Conservation (phyloP, 2,888 invertebrate species). For the Drepana falcataria region DNA sequence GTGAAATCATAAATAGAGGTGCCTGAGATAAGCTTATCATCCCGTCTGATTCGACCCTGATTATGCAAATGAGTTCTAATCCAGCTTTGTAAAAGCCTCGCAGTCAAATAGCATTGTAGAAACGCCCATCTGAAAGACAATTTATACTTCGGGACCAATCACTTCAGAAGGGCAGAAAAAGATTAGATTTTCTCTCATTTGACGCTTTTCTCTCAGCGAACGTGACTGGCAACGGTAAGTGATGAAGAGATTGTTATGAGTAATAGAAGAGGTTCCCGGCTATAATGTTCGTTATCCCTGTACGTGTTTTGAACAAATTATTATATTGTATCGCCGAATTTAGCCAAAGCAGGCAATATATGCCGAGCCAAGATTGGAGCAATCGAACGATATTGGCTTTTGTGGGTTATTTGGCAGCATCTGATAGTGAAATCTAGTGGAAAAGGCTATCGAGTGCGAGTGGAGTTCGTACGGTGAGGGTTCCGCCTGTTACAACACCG, state of each 20-base stretch:
- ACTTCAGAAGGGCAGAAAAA: conserved; percentile 52
- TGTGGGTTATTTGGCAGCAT: conserved; percentile 16
- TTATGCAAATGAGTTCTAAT: conserved; percentile 62
- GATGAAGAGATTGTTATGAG: conserved; percentile 52
- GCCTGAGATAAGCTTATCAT: conserved; percentile 30
- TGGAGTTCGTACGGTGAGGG: background rate
- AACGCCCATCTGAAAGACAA: conserved; percentile 42
- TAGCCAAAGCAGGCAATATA: conserved; percentile 23
- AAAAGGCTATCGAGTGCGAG: background rate
- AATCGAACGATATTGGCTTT: conserved; percentile 22
- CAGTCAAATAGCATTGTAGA: conserved; percentile 50
- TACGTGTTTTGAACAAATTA: conserved; percentile 55
- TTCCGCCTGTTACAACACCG: background rate
- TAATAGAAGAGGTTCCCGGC: conserved; percentile 38
- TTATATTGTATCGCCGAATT: conserved; percentile 36
- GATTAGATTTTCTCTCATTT: conserved; percentile 68
- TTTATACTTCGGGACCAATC: conserved; percentile 53
- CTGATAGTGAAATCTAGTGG: conserved; percentile 1
- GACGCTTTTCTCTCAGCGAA: conserved; percentile 27
- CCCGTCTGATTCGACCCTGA: conserved; percentile 33
- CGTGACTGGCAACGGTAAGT: conserved; percentile 58
- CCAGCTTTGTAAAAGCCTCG: conserved; percentile 44
- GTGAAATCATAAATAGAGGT: conserved; percentile 21
- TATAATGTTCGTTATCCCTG: conserved; percentile 56
- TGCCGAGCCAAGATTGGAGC: conserved; percentile 10